phyloP scores from a whole-genome alignment of 2,797 vertebrate species.

The Sebastes oblongus region DNA sequence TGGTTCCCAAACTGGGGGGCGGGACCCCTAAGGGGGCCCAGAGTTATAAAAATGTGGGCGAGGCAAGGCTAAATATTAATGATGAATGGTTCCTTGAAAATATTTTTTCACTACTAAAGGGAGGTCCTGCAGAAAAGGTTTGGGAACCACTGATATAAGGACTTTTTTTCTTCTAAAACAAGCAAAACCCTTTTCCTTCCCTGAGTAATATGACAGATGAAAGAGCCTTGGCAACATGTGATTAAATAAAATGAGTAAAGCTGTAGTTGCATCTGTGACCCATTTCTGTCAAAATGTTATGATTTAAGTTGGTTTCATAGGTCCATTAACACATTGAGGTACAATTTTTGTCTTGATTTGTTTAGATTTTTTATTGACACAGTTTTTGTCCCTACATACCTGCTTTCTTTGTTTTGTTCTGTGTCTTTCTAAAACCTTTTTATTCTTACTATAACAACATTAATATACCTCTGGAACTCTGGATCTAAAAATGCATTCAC shows the following conservation, averaged over 20 bases:
- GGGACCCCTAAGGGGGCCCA: too few species aligned
- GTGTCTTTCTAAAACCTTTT: not conserved
- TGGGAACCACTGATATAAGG: too few species aligned
- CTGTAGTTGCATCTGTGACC: not conserved
- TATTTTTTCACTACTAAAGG: too few species aligned
- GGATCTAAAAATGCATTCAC: not conserved
- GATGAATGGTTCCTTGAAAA: too few species aligned
- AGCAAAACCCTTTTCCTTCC: too few species aligned
- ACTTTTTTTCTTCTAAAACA: not conserved
- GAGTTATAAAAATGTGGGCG: too few species aligned
- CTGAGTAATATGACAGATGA: not conserved
- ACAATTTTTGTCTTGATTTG: not conserved
- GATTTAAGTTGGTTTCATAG: not conserved
- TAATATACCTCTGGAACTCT: too few species aligned
- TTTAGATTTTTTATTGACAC: not conserved
- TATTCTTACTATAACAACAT: not conserved
- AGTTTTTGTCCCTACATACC: not conserved
- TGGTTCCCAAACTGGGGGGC: too few species aligned
- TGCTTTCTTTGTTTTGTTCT: not conserved
- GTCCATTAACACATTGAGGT: not conserved
- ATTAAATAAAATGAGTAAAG: not conserved
- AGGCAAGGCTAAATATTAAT: too few species aligned
- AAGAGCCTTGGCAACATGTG: not conserved
- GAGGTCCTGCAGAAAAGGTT: fast-evolving
- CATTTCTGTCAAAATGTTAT: not conserved